Evolutionary conservation across 1,140 invertebrate genomes (phyloP), one percentile per base, ranked within the genome.

Genomic region (Formica selysi): DNA sequence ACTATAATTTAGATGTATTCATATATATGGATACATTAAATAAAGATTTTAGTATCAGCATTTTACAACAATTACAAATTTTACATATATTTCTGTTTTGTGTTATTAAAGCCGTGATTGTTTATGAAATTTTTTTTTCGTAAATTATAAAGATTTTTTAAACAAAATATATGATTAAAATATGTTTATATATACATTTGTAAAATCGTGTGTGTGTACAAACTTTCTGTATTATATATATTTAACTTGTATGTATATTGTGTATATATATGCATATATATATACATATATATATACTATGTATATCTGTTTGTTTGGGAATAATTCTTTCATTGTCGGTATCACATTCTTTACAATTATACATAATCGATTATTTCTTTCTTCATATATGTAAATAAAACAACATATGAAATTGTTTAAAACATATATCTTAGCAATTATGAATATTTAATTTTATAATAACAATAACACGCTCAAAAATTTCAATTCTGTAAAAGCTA

Each of bases 221-320:
- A 51, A 59, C 41, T 71, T 71, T 71, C 26, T 71, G 51, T 70
- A 41, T 76, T 76, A 84, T 85, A 76, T 48, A 48, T 76, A 64
- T 29, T 29, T 29, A 29, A 29, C 26, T 29, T 29, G 0, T 29
- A 29, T 85, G 57, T 79, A 67, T 26, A 78, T 61, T 29, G 29
- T 61, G 11, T 11, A 44, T n/a, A 26, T 68, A 44, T 38, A 22
- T 76, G 11, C 1, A 38, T 68, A 32, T 68, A 38, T 74, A 48
- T 44, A 44, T 41, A 22, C 62, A 26, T 51, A 64, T 85, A 78
- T 51, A 16, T 54, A 65, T 85, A 67, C 67, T 44, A 67, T 79
- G 10, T 79, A 44, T 41, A 57, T 85, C 38, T n/a, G 26, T 44
- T 32, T n/a, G 44, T 41, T 67, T 26, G n/a, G 11, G 1, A 38